Evolutionary conservation across 2,797 vertebrate species (phyloP).

Genomic region (Phaenicophaeus curvirostris): DNA sequence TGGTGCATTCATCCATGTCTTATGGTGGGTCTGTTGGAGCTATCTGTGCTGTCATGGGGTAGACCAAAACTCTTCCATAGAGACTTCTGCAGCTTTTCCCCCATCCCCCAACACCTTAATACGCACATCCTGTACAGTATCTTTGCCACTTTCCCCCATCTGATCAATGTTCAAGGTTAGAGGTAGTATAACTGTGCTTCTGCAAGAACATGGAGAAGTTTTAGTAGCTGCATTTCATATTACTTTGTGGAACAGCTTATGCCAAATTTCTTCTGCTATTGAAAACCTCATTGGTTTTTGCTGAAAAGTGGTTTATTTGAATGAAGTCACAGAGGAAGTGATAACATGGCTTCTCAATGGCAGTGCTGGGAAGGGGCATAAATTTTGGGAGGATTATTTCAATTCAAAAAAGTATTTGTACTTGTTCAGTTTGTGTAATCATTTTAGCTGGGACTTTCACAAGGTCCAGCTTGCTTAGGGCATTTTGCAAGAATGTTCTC

Average conservation of each 20-base stretch:
- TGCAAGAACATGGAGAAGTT: neutral
- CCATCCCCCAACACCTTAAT: neutral
- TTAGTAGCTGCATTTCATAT: neutral
- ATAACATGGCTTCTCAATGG: neutral
- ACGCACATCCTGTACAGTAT: neutral
- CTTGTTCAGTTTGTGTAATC: neutral
- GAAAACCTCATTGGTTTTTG: neutral
- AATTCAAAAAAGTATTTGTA: neutral
- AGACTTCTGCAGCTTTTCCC: neutral
- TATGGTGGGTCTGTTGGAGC: neutral
- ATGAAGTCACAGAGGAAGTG: neutral
- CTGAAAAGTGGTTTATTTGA: neutral
- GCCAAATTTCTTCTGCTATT: neutral
- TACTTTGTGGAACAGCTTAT: neutral
- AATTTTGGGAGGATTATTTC: neutral
- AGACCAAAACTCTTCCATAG: neutral
- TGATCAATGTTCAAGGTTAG: neutral
- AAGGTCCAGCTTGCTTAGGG: neutral
- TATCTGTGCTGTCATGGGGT: accelerated
- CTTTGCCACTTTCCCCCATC: neutral
- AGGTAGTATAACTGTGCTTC: neutral
- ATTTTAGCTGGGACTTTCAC: neutral
- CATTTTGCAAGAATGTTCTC: accelerated
- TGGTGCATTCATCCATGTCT: neutral
- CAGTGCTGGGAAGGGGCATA: neutral